phyloP scores from a whole-genome alignment of 2,888 invertebrate genomes.

The Poecilobothrus nobilitatus region DNA sequence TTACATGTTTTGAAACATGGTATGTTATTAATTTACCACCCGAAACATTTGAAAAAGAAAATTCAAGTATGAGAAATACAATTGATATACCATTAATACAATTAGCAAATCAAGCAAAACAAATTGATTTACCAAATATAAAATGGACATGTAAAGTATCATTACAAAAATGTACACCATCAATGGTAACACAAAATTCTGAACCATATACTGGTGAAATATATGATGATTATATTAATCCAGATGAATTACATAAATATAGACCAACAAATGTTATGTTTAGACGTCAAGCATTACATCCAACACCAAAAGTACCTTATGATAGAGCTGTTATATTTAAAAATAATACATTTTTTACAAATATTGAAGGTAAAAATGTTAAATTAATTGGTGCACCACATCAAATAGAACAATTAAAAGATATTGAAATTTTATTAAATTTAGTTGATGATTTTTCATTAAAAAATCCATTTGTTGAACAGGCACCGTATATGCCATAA shows the following conservation, averaged over 20 bases:
- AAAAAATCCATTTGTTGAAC: slow-evolving; percentile 36
- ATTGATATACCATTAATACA: slow-evolving; percentile 37
- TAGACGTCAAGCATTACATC: slow-evolving; percentile 33
- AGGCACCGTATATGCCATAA: slow-evolving; percentile 14
- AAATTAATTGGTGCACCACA: slow-evolving; percentile 42
- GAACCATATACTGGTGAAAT: slow-evolving; percentile 39
- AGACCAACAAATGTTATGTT: slow-evolving; percentile 43
- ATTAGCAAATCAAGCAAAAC: slow-evolving; percentile 36
- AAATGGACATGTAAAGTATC: slow-evolving; percentile 42
- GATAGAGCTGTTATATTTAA: slow-evolving; percentile 44
- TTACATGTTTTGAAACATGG: slow-evolving; percentile 45
- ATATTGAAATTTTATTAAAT: slow-evolving; percentile 41
- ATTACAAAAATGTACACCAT: slow-evolving; percentile 33
- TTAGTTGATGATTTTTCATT: slow-evolving; percentile 40
- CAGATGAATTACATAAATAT: slow-evolving; percentile 39
- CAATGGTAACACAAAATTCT: slow-evolving; percentile 25
- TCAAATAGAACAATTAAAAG: slow-evolving; percentile 33
- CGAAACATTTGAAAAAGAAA: slow-evolving; percentile 21
- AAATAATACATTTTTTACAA: slow-evolving; percentile 40
- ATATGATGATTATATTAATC: slow-evolving; percentile 35
- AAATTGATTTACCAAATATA: slow-evolving; percentile 34
- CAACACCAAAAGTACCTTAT: slow-evolving; percentile 35
- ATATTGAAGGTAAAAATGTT: slow-evolving; percentile 43
- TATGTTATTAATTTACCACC: slow-evolving; percentile 39
- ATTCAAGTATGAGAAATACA: slow-evolving; percentile 28